Conservation (phyloP, 2,888 invertebrate species). For the Plagodis dolabraria region DNA sequence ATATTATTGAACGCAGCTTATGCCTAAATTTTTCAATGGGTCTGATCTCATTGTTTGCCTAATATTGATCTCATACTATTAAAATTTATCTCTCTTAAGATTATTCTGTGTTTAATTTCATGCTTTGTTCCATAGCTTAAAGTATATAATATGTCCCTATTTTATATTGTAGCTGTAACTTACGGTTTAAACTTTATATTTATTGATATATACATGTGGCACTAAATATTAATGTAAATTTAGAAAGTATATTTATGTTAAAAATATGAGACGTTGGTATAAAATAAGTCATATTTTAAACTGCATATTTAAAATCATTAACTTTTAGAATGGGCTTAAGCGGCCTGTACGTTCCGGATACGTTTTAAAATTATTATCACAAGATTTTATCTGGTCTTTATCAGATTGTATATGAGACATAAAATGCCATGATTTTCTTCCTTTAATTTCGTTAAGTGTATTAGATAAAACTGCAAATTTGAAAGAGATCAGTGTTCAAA, state of each 20-base stretch:
- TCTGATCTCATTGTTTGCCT: too few relatives aligned
- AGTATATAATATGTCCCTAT: too few relatives aligned
- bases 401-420: not conserved
- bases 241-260: constrained; percentile 9
- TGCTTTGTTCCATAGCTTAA: too few relatives aligned
- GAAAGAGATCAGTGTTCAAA: constrained; percentile 62
- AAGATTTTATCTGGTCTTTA: too few relatives aligned
- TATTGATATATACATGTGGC: constrained; percentile 13
- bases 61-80: too few relatives aligned
- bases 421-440: constrained; percentile 6
- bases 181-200: not conserved
- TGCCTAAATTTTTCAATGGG: too few relatives aligned
- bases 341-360: too few relatives aligned
- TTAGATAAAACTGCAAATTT: constrained; percentile 15
- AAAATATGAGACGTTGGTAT: constrained; percentile 1
- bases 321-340: not conserved
- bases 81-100: too few relatives aligned
- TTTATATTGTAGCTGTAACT: too few relatives aligned
- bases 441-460: constrained; percentile 13
- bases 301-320: not conserved
- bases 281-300: not conserved
- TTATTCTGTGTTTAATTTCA: too few relatives aligned
- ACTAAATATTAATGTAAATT: constrained; percentile 24
- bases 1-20: too few relatives aligned
- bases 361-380: too few relatives aligned